phyloP scores from a whole-genome alignment of 1,140 invertebrate genomes.

The Drosophila orena region DNA sequence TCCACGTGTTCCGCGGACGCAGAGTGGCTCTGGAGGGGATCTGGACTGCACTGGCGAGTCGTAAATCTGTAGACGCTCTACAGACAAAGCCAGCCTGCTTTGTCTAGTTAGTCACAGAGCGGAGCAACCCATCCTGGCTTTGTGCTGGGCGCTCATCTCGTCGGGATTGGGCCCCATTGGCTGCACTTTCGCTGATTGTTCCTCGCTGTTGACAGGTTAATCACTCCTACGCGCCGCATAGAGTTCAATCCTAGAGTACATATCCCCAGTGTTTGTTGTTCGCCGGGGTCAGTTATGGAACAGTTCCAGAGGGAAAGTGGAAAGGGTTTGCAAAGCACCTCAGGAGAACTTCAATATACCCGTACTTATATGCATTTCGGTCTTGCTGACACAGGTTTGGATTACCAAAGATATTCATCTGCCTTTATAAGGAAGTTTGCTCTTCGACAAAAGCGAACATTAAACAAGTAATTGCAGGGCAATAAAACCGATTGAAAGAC shows the following conservation, averaged over 20 bases:
- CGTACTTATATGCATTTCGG: no score
- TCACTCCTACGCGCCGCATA: constrained; percentile 25
- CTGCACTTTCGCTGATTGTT: constrained; percentile 65
- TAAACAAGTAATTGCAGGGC: constrained; percentile 24
- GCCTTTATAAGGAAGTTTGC: not conserved
- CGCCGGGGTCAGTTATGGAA: constrained; percentile 60
- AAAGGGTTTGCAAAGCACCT: no score
- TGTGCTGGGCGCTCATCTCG: constrained; percentile 7
- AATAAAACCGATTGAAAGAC: constrained; percentile 19
- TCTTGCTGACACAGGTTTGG: no score
- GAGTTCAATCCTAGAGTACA: constrained; percentile 2
- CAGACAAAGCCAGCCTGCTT: constrained; percentile 16
- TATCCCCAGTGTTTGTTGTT: constrained; percentile 9
- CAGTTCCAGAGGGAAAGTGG: not conserved
- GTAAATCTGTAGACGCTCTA: constrained; percentile 71
- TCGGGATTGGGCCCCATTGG: constrained; percentile 42
- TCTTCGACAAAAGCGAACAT: constrained; percentile 15
- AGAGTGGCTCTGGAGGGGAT: not conserved
- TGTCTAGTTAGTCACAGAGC: constrained; percentile 44
- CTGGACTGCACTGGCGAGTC: constrained; percentile 30
- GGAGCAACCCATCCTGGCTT: constrained; percentile 32
- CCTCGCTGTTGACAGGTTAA: constrained; percentile 73
- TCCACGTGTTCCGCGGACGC: constrained; percentile 37
- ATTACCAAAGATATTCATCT: no score
- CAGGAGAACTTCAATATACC: no score